Evolutionary conservation across 2,113 vertebrate genomes (phyloP).

Genomic region (Anoplopoma fimbria): DNA sequence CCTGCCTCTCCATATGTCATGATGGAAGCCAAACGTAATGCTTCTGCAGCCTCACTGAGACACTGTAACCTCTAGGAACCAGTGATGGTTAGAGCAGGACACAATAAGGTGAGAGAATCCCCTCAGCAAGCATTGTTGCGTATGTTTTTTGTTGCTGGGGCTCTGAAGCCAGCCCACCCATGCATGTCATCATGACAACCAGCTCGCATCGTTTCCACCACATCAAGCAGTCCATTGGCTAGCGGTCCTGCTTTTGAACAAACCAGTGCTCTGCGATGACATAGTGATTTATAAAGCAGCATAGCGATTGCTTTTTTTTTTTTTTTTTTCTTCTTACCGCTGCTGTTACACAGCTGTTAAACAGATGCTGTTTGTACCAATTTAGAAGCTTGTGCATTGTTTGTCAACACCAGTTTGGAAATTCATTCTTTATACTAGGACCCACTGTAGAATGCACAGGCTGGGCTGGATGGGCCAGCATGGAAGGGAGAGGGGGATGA

Average conservation of each 20-base stretch:
- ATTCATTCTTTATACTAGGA: constrained; percentile 79
- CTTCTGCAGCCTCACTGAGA: constrained; percentile 22
- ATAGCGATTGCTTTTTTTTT: constrained; percentile 62
- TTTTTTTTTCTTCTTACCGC: constrained; percentile 28
- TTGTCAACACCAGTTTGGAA: constrained; percentile 82
- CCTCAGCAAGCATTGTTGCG: constrained; percentile 32
- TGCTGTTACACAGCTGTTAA: constrained; percentile 82
- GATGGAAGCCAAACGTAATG: constrained; percentile 24
- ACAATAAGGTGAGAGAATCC: constrained; percentile 53
- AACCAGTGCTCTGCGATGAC: constrained; percentile 67
- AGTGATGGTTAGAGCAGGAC: constrained; percentile 33
- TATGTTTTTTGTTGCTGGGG: constrained; percentile 53
- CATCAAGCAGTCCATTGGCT: constrained; percentile 74
- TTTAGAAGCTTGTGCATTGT: constrained; percentile 81
- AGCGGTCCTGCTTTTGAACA: constrained; percentile 62
- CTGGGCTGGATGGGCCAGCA: constrained; percentile 38
- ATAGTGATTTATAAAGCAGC: constrained; percentile 81
- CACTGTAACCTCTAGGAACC: constrained; percentile 49
- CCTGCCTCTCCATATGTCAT: constrained; percentile 24
- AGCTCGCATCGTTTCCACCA: constrained; percentile 67
- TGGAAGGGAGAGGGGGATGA: constrained; percentile 9
- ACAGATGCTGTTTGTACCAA: constrained; percentile 83
- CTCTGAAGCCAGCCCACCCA: constrained; percentile 46
- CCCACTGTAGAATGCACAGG: constrained; percentile 46
- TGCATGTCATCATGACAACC: constrained; percentile 70